Base-by-base conservation (phyloP, 1,140 invertebrate genomes). In the Papilio aristodemus region DNA sequence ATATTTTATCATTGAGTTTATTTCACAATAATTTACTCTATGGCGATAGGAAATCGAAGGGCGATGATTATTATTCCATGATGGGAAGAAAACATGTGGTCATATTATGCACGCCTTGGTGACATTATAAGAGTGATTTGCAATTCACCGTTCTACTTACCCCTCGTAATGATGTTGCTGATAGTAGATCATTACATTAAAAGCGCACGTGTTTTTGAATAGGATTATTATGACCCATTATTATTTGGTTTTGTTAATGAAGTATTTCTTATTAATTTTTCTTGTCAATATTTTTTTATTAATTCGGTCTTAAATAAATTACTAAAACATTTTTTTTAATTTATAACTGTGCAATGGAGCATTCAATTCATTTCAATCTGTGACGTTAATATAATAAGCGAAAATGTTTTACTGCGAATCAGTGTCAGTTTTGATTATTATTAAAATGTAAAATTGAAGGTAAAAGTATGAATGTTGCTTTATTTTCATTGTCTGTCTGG, bases 11-110 rank as follows among this genome's bases (percentile, higher is more conserved):
- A n/a, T 14, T 57, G 62, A 71, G 73, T 72, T 70, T 60, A 39
- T 64, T 43, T 17, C 57, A 27, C 59, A 13, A 67, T 70, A 68
- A 71, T 70, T 75, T 76, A 71, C 58, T 41, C 76, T 78, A 69
- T 74, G 69, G 41, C 46, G 62, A 54, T 68, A 58, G 68, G 69
- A 41, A 67, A 67, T 67, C 27, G 46, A 59, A 37, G 69, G 63
- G 66, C 66, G 68, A 78, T 74, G 81, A 85, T 82, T 84, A 86
- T 86, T 88, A 86, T 80, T 83, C 74, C 73, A 72, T 57, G 70
- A 85, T 89, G 88, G 75, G 88, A 90, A 86, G 79, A 82, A 87
- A 89, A 83, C 88, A 90, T 86, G 85, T 89, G 86, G 83, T 81
- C 76, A 76, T 68, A 83, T 90, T 88, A 88, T 81, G 69, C 63